These are phyloP conservation scores for Drosophila prolongata DNA, from an alignment of 2,888 invertebrate species.

Conservation along the genomic window DNA sequence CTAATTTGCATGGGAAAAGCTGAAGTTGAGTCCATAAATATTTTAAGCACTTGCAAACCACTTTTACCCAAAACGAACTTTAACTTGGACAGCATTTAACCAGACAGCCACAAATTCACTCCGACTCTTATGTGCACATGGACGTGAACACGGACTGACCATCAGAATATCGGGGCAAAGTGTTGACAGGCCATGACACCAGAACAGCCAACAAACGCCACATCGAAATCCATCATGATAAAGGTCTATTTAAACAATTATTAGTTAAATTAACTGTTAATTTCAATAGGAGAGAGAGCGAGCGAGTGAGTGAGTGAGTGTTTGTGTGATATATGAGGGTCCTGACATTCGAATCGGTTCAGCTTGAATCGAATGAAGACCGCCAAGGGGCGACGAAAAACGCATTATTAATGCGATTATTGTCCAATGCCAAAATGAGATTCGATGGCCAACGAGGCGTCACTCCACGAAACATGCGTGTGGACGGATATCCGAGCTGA, in stretches of 20 bases:
- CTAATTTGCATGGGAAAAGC: background rate
- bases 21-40: background rate
- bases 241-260: constrained; percentile 68
- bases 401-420: constrained; percentile 75
- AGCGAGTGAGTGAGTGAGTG: background rate
- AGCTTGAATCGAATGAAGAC: background rate
- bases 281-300: constrained; percentile 53
- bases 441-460: constrained; percentile 57
- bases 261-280: constrained; percentile 75
- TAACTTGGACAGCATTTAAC: constrained; percentile 2
- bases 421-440: constrained; percentile 58
- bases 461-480: constrained; percentile 49
- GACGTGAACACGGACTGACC: constrained; percentile 34
- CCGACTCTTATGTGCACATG: background rate
- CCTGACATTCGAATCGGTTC: constrained; percentile 17
- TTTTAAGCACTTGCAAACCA: background rate
- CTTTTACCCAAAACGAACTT: constrained; percentile 12
- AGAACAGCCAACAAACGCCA: constrained; percentile 16
- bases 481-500: constrained; percentile 25
- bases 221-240: constrained; percentile 47
- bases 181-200: constrained; percentile 58
- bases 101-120: constrained; percentile 19
- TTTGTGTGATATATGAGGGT: constrained; percentile 40
- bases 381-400: constrained; percentile 26
- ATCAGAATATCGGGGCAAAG: constrained; percentile 50